Evolutionary conservation across 2,888 invertebrate species (phyloP), one percentile per base, ranked within the genome.

Genomic region (Xanthia icteritia): DNA sequence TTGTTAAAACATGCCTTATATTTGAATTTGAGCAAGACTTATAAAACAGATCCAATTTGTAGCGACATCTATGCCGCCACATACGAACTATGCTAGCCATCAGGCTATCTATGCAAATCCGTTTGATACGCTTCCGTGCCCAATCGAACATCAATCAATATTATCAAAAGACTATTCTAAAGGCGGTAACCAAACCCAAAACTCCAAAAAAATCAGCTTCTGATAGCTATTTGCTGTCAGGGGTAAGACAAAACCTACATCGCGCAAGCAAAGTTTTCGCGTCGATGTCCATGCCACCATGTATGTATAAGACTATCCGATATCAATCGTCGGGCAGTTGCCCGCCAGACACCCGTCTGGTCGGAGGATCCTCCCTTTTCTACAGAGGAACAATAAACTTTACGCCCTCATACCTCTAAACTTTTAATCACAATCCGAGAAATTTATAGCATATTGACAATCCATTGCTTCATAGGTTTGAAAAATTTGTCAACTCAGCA

Each of bases 11-110:
- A 36, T 27, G n/a, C 2, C 17, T 58, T 56, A 8, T 51, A 64
- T 76, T 63, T 71, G 61, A 67, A 77, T 36, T 76, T 67, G 70
- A 69, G 76, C 77, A 27, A 36, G 23, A 58, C 11, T n/a, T 68
- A 0, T 56, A n/a, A 6, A 56, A 54, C n/a, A 36, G 23, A 36
- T 17, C 17, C 3, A 54, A 48, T 17, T 65, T 42, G 4, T 56
- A n/a, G 54, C 48, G 51, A 17, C 23, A 48, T 51, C 51, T 51
- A 31, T 3, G 51, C 2, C 8, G 8, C 31, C 31, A 9, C 31
- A 17, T n/a, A 15, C 5, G 6, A 36, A 56, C 23, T 68, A 17
- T 11, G 3, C n/a, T n/a, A 36, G 17, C 6, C 36, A 54, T 36
- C 48, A 65, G 13, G 15, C 2, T 15, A 23, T 5, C 66, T 48